Base-by-base conservation (phyloP, 2,888 invertebrate species). In the Oithona nana region DNA sequence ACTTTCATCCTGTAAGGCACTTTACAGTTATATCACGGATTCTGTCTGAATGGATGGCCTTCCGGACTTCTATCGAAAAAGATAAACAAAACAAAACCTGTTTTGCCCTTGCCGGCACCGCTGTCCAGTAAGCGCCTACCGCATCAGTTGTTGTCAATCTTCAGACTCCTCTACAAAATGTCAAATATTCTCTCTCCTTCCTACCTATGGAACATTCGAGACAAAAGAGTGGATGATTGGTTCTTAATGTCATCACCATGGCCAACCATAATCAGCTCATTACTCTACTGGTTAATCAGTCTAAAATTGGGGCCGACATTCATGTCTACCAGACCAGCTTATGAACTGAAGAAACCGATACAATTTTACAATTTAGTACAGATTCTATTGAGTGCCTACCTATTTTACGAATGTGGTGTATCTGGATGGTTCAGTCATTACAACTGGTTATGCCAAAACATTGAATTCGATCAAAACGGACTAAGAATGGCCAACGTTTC, bases 351-450 rank as follows among this genome's bases (percentile, higher is more conserved):
- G 49, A 24, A 24, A 26, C 26, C 49, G 11, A 59, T 59, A 22
- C 39, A 59, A 11, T n/a, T 50, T 13, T 59, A 59, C 28, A 59
- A 59, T 29, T 22, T 59, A 8, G n/a, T 49, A 26, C 59, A 59
- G 50, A 29, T 59, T 22, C 20, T 48, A 1, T n/a, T 39, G n/a
- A 50, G 50, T n/a, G 49, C 49, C 13, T 59, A 59, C 28, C 49
- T 59, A 22, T 22, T 59, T 1, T 48, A 28, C 2, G 49, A 59
- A 22, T 22, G 24, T 26, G 24, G 39, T 28, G 49, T 24, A 24
- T 24, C 28, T 26, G 59, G 59, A 50, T 59, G 59, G 59, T 22
- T 28, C 49, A 24, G 13, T 50, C 24, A 48, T 11, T 59, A 59
- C 24, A 59, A 24, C 20, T 49, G 39, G 49, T 2, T 59, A n/a